Evolutionary conservation across 2,888 invertebrate species (phyloP).

Genomic region (Limulus polyphemus): DNA sequence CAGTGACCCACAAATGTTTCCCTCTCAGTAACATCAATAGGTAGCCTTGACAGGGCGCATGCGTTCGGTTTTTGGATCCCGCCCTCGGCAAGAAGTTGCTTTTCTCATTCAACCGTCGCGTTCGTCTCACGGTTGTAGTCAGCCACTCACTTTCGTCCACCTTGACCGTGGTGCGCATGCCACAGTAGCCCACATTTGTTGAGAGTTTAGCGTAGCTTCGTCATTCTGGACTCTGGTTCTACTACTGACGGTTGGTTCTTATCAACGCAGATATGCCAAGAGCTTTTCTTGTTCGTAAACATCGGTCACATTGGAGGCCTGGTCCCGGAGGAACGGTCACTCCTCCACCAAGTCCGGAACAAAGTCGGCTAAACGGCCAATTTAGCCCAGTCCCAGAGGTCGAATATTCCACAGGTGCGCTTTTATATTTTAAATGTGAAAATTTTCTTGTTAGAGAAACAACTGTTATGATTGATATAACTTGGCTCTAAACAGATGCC

Average conservation of each 20-base stretch:
- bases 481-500: too few relatives aligned
- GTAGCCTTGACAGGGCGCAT: constrained; percentile 8
- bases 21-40: constrained; percentile 9
- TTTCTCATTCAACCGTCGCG: constrained; percentile 8
- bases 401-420: too few relatives aligned
- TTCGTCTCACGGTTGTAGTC: constrained; percentile 14
- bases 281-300: constrained; percentile 16
- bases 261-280: constrained; percentile 13
- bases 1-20: constrained; percentile 16
- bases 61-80: constrained; percentile 8
- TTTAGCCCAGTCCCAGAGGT: not conserved
- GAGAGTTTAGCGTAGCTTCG: not conserved
- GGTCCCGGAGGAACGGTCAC: constrained; percentile 13
- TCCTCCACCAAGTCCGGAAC: constrained; percentile 19
- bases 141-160: constrained; percentile 21
- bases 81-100: constrained; percentile 6
- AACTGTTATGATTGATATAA: too few relatives aligned
- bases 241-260: not conserved
- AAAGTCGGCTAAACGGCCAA: not conserved
- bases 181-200: constrained; percentile 18
- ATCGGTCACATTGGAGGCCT: constrained; percentile 8
- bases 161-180: constrained; percentile 5
- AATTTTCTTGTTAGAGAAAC: too few relatives aligned
- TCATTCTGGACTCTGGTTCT: not conserved
- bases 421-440: too few relatives aligned